Percentiles rank a stretch among this genome's conserved stretches.
These are phyloP conservation scores for Ceramica pisi DNA, from an alignment of 2,888 invertebrate species.

Conservation along the genomic window DNA sequence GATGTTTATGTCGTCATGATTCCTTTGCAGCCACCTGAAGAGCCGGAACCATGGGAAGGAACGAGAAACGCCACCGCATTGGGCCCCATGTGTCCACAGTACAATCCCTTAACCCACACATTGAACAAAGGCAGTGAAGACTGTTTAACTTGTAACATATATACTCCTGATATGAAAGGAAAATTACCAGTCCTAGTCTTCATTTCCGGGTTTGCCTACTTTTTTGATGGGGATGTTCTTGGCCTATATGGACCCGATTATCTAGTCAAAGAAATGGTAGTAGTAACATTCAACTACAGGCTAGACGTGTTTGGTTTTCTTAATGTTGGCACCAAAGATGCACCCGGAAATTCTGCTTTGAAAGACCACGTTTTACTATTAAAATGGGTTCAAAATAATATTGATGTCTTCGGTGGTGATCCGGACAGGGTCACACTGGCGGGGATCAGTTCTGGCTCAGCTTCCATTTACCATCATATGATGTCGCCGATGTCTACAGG, in stretches of 20 bases:
- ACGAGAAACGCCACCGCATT: conserved; percentile 74
- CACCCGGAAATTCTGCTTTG: conserved; percentile 91
- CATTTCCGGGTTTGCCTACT: conserved; percentile 75
- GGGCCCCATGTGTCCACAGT: conserved; percentile 76
- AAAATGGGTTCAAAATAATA: conserved; percentile 75
- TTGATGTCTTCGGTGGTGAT: conserved; percentile 74
- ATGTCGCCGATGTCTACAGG: conserved; percentile 37
- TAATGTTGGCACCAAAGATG: conserved; percentile 86
- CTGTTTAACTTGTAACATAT: conserved; percentile 78
- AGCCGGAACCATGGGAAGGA: conserved; percentile 77
- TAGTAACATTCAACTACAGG: conserved; percentile 91
- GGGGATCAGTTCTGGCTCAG: conserved; percentile 62
- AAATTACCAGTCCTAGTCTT: conserved; percentile 74
- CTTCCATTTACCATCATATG: conserved; percentile 26
- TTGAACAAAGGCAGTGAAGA: conserved; percentile 71
- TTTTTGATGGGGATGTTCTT: conserved; percentile 77
- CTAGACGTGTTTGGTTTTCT: conserved; percentile 89
- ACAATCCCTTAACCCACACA: conserved; percentile 65
- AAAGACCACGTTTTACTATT: conserved; percentile 81
- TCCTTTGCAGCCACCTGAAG: conserved; percentile 72
- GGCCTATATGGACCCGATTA: conserved; percentile 89
- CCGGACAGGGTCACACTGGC: conserved; percentile 72
- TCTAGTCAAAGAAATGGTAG: conserved; percentile 87
- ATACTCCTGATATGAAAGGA: conserved; percentile 65
- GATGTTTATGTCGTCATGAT: background rate